phyloP scores from a whole-genome alignment of 2,888 invertebrate genomes.

The Octonoba sinensis region DNA sequence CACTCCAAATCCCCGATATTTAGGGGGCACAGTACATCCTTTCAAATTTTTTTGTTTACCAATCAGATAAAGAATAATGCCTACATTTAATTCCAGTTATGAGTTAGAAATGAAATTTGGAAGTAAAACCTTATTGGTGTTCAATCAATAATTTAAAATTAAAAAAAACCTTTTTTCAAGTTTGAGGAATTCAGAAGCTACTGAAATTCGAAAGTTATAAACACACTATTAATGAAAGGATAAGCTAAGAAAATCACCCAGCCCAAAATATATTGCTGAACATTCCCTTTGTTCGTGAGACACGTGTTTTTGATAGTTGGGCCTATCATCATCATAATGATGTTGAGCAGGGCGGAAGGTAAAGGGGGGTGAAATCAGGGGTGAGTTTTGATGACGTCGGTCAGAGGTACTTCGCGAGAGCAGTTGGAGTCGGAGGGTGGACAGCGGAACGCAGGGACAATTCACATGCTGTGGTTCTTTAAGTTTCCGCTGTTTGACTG shows the following conservation, averaged over 20 bases:
- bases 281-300: slow-evolving; percentile 43
- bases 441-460: not conserved
- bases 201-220: not conserved
- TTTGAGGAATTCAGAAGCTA: too few relatives aligned
- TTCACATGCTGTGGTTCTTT: slow-evolving; percentile 55
- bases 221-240: slow-evolving; percentile 13
- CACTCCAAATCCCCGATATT: too few relatives aligned
- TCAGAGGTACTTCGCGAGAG: not conserved
- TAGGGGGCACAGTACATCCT: too few relatives aligned
- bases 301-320: slow-evolving; percentile 61
- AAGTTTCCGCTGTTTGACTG: slow-evolving; percentile 36
- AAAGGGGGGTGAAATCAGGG: slow-evolving; percentile 2
- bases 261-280: slow-evolving; percentile 18
- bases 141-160: too few relatives aligned
- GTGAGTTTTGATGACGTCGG: slow-evolving; percentile 13
- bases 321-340: slow-evolving; percentile 52
- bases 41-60: too few relatives aligned
- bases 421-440: not conserved
- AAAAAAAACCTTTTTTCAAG: too few relatives aligned
- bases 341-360: slow-evolving; percentile 1
- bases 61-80: too few relatives aligned
- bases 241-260: not conserved
- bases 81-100: too few relatives aligned
- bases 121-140: too few relatives aligned
- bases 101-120: too few relatives aligned